Base-by-base conservation (phyloP, 2,888 invertebrate species). In the Eucera pruinosa region DNA sequence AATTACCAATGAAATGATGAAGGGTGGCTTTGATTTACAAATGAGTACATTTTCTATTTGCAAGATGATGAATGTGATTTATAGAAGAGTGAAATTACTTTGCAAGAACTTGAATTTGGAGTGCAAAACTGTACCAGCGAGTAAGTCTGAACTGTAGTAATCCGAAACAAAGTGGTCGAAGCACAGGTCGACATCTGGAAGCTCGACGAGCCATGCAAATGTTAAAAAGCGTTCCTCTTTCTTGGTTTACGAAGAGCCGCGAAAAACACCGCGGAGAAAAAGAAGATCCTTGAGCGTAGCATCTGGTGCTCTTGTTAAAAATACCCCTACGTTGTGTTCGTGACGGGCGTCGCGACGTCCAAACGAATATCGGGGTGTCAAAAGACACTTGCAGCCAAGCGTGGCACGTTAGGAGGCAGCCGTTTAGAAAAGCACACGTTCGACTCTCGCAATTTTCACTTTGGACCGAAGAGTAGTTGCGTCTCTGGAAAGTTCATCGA, bases 401-500 rank as follows among this genome's bases (percentile, higher is more conserved):
- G 36, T 7, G 41, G 5, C 45, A n/a, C 48, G 67, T 58, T 45
- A 5, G 33, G 33, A 33, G 4, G 33, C 4, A 7, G 33, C 33
- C 33, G 7, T 33, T n/a, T n/a, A n/a, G n/a, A 66, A 47, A 45
- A 36, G 45, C 23, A 39, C 54, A 23, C 18, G 39, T 23, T 25
- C 13, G 25, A 27, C 36, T 1, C 39, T 54, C 43, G 43, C 52
- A 79, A 68, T 75, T 71, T 75, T 73, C 60, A 11, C 23, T 20
- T 20, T 15, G 47, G n/a, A n/a, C n/a, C n/a, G n/a, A n/a, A n/a
- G n/a, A n/a, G n/a, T n/a, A n/a, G n/a, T n/a, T n/a, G n/a, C n/a
- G n/a, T n/a, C n/a, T n/a, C n/a, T n/a, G 69, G 69, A 76, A 73
- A 80, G 85, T 88, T 89, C 86, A 86, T 88, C 86, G 88, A 85